Evolutionary conservation across 2,797 vertebrate species (phyloP), one percentile per base, ranked within the genome.

Genomic region (Pterois miles): DNA sequence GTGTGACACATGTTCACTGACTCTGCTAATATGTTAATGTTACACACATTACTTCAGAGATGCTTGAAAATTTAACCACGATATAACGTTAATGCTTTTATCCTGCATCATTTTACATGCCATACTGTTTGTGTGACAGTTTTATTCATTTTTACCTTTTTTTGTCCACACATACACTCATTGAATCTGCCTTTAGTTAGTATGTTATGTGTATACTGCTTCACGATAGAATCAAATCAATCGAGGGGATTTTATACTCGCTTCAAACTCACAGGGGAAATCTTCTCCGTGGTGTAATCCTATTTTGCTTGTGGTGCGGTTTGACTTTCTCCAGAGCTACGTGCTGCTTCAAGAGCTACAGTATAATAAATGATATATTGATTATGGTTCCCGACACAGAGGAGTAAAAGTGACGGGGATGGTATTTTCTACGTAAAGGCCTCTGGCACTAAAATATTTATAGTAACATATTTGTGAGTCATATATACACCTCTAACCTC

Each of bases 251-350:
- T 31, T 64, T 4, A 10, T 74, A 62, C 52, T 63, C 22, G 4
- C 25, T 29, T 80, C 53, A 63, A 16, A 57, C 52, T 54, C 78
- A n/a, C 56, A 33, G 60, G 70, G 74, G 74, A 83, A 83, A 83
- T 83, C 60, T 78, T 34, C 36, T 67, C 54, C 12, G 65, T 2
- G 25, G 18, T 70, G 29, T 80, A 50, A 73, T 81, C 40, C 20
- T 2, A 46, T 77, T 74, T 52, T 4, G 8, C 57, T 56, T 67
- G 52, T 27, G 31, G 8, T 48, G 46, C n/a, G 4, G 5, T 29
- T 29, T 29, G 14, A 18, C 27, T 33, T 23, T 64, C 25, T 65
- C 6, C 66, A 56, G 14, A 16, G 25, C 53, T 23, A 6, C 36
- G 36, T 13, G 36, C 36, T 4, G 48, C 48, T 1, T 54, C 40